Base-by-base conservation (phyloP, 2,888 invertebrate genomes). In the Ommatoiulus sabulosus region DNA sequence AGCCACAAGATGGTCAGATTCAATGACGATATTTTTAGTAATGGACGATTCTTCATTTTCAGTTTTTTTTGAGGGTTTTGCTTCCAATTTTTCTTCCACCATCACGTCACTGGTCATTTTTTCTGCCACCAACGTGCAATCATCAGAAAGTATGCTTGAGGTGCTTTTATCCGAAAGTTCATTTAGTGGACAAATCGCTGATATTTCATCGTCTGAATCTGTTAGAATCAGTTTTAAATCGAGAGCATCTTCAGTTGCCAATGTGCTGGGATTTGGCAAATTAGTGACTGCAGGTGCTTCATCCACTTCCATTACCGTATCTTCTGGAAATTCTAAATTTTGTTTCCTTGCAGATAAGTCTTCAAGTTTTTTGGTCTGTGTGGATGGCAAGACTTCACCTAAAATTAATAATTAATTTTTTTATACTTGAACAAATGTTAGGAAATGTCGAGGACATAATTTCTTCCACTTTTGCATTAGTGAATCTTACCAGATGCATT, bases 361-460 rank as follows among this genome's bases (percentile, higher is more conserved):
- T 63, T 63, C 63, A 17, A 63, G n/a, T n/a, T 63, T 63, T 63
- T 63, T 63, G 63, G 63, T 63, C 63, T n/a, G 63, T n/a, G 17
- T n/a, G n/a, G 63, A 63, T n/a, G 63, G n/a, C 7, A 6, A 0
- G 63, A 20, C 63, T 20, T 63, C 63, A n/a, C 63, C 63, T 63
- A 63, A 20, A n/a, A 52, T 52, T 48, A 48, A 12, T 10, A 52
- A 17, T 17, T 4, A 8, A 52, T 52, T 10, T 8, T 7, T 15
- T 52, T 52, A 52, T 12, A 48, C 48, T 48, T 48, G 0, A 48
- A 12, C 48, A 48, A 35, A 35, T 35, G 35, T 35, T 35, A 35
- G 35, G 35, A 35, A 35, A 35, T 35, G 35, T 35, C 35, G 35
- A 35, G 35, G 35, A 35, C 35, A 35, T 35, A 35, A 35, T 2